These are phyloP conservation scores for Alosa alosa DNA, from an alignment of 2,113 vertebrate species.

Conservation along the genomic window DNA sequence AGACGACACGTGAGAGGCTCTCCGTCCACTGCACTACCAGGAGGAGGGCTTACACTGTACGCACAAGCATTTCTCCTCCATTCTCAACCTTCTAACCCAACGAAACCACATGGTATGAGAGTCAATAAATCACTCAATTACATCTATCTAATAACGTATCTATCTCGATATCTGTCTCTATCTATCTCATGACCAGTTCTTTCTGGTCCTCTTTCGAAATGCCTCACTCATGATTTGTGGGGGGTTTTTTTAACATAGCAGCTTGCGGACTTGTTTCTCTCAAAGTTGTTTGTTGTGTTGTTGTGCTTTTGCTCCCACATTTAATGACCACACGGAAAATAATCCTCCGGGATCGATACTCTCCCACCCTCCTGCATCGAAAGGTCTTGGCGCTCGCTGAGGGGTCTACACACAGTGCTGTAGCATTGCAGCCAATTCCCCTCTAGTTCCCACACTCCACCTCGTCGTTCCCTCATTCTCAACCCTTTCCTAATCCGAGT, in stretches of 20 bases:
- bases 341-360: neutral
- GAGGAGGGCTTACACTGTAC: neutral
- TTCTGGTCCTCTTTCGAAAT: neutral
- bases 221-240: neutral
- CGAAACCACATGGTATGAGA: neutral
- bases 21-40: neutral
- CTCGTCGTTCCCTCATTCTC: neutral
- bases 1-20: neutral
- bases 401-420: neutral
- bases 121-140: neutral
- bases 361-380: neutral
- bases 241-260: neutral
- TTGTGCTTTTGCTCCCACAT: conserved; percentile 32
- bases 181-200: neutral
- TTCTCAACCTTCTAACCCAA: neutral
- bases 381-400: neutral
- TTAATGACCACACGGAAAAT: neutral
- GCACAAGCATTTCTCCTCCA: neutral
- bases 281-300: neutral
- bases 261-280: neutral
- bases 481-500: neutral
- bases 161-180: neutral
- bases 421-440: neutral
- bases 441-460: neutral
- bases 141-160: neutral